These are phyloP conservation scores for Diabrotica virgifera DNA, from an alignment of 1,140 invertebrate genomes.

Conservation along the genomic window DNA sequence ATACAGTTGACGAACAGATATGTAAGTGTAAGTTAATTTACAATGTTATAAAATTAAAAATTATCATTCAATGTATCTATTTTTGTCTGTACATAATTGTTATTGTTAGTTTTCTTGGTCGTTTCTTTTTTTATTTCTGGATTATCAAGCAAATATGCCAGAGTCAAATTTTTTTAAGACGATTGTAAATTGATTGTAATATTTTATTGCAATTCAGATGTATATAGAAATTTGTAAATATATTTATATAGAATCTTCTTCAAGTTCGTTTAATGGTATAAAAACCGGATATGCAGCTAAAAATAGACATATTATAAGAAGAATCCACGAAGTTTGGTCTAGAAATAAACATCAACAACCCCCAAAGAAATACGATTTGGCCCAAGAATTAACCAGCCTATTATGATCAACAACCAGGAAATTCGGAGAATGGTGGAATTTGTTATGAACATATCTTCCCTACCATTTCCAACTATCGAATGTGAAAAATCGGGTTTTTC, in stretches of 20 bases:
- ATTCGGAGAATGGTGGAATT: too few relatives aligned
- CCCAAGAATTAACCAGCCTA: too few relatives aligned
- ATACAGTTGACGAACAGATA: constrained; percentile 19
- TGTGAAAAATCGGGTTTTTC: too few relatives aligned
- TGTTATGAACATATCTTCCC: too few relatives aligned
- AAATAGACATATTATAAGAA: too few relatives aligned
- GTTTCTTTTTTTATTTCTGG: constrained; percentile 32
- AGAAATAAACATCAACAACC: too few relatives aligned
- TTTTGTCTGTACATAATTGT: constrained; percentile 40
- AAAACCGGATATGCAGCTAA: too few relatives aligned
- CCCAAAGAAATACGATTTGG: too few relatives aligned
- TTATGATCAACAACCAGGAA: too few relatives aligned
- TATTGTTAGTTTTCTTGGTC: constrained; percentile 37
- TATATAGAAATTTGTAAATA: constrained; percentile 47
- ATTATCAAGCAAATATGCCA: constrained; percentile 28
- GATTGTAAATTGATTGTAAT: constrained; percentile 42
- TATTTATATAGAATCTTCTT: constrained; percentile 42
- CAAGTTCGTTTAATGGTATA: too few relatives aligned
- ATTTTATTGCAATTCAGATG: constrained; percentile 41
- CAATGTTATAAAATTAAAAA: constrained; percentile 26
- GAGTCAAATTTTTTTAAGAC: constrained; percentile 34
- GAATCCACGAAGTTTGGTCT: too few relatives aligned
- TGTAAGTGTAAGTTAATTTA: constrained; percentile 25
- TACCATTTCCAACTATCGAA: too few relatives aligned
- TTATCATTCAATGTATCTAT: constrained; percentile 29